Evolutionary conservation across 2,888 invertebrate species (phyloP).

Genomic region (Pseudoips prasinana): DNA sequence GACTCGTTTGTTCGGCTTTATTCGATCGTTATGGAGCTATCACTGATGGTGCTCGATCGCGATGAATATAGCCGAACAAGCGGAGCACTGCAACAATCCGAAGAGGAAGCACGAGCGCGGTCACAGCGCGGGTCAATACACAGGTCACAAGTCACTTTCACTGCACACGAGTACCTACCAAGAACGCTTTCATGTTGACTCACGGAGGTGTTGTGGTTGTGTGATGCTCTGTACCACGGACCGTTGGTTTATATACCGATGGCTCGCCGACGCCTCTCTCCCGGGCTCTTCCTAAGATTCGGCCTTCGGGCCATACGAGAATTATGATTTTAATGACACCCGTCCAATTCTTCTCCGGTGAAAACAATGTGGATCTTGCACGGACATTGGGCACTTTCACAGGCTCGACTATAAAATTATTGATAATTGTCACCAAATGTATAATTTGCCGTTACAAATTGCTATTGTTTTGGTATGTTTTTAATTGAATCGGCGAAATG

Average conservation of each 20-base stretch:
- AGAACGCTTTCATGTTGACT: slow-evolving; percentile 82
- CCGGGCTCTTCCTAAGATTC: slow-evolving; percentile 78
- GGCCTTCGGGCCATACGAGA: slow-evolving; percentile 78
- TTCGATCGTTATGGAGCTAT: slow-evolving; percentile 20
- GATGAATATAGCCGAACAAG: slow-evolving; percentile 54
- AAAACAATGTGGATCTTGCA: slow-evolving; percentile 72
- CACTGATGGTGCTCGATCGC: slow-evolving; percentile 15
- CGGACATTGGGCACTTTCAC: slow-evolving; percentile 63
- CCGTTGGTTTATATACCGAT: slow-evolving; percentile 69
- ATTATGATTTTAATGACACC: slow-evolving; percentile 80
- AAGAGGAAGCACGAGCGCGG: slow-evolving; percentile 55
- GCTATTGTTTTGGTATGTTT: slow-evolving; percentile 11
- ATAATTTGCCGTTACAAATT: slow-evolving; percentile 14
- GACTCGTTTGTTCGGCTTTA: slow-evolving; percentile 37
- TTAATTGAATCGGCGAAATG: neutral
- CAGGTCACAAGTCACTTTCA: slow-evolving; percentile 79
- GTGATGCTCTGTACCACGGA: slow-evolving; percentile 69
- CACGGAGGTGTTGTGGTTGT: slow-evolving; percentile 76
- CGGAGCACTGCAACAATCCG: slow-evolving; percentile 53
- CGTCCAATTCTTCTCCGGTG: slow-evolving; percentile 74
- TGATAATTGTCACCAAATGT: slow-evolving; percentile 24
- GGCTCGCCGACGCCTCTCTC: slow-evolving; percentile 72
- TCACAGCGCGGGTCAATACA: slow-evolving; percentile 56
- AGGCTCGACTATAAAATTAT: slow-evolving; percentile 32
- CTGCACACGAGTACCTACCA: slow-evolving; percentile 76